Evolutionary conservation across 2,113 vertebrate genomes (phyloP), one percentile per base, ranked within the genome.

Genomic region (Bothrops jararaca): DNA sequence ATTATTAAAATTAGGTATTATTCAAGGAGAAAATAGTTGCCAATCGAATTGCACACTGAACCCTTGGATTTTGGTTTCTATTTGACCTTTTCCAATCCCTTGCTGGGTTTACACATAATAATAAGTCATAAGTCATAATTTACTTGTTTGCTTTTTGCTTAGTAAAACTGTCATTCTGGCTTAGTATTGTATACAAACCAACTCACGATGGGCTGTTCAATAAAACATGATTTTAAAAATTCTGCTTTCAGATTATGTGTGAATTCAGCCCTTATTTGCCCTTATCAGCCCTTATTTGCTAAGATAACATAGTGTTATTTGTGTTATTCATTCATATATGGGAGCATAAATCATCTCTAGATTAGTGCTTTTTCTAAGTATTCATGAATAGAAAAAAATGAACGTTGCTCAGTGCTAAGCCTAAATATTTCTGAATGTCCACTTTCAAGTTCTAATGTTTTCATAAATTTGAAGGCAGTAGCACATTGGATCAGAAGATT

Each of bases 1-100:
- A 86, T 60, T 57, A 93, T 91, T 90, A 92, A 90, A 42, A 24
- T 29, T 90, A 58, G 3, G 3, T 42, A 87, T 89, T 88, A n/a
- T 87, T 92, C 52, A 7, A 3, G 29, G 2, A 0, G 0, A 57
- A 0, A 52, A 58, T 80, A 45, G 20, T 87, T 91, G 60, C 34
- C 87, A 89, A 91, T 91, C 24, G 12, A 0, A 56, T 5, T 88
- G 18, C 18, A 95, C 93, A 1, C 48, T 34, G 74, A 7, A 12
- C 20, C 89, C 91, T 56, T 54, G 56, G 57, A 6, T 42, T 48
- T 94, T 95, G 91, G 45, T 45, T 24, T 89, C 42, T 92, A 22
- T 11, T 48, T 53, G 29, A 3, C 18, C 69, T 12, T 11, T 57
- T 93, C 87, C 29, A 91, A 26, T 42, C 22, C 86, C 0, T 90